Evolutionary conservation across 92 coral and sea anemone genomes (phyloP), one percentile per base, ranked within the genome.

Genomic region (Meandrina meandrites): DNA sequence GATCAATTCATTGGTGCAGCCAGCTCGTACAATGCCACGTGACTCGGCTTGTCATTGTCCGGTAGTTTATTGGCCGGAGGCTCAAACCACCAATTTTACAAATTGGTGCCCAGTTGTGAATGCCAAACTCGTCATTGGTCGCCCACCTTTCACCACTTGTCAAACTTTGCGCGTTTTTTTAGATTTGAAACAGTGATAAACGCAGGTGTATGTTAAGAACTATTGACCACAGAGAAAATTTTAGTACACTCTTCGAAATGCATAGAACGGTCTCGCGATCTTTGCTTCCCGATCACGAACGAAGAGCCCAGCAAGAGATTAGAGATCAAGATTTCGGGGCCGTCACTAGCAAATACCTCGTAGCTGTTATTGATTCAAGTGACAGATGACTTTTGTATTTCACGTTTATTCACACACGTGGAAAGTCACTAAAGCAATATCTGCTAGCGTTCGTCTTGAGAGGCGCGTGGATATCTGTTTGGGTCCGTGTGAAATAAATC

Each of bases 1-100:
- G 86, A 79, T 89, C 86, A 83, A 90, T 87, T 86, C 84, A 94
- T 89, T 93, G 96, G 93, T 86, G 93, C 94, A 89, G 81, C 90
- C 93, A 58, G 79, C 84, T 81, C 86, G 90, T 76, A 81, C 86
- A 82, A 50, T n/a, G 82, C 79, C 98, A 95, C 98, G 98, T 95
- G 98, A 92, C 82, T 27, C 17, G 36, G 37, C 75, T 89, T 95
- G 98, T 95, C 98, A 95, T 82, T 90, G 92, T 89, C 80, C 88
- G 95, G 82, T 86, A 93, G 93, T 88, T 93, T 95, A 95, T 95
- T 95, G 98, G 98, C 92, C 95, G 92, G 90, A 87, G 93, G 98
- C 96, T 88, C 92, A 82, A n/a, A 87, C 91, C 92, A 92, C 90
- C 93, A 89, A 89, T 92, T 94, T 92, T 93, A 94, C 98, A 92